phyloP scores from a whole-genome alignment of 2,797 vertebrate genomes.

The Eulemur mongoz region DNA sequence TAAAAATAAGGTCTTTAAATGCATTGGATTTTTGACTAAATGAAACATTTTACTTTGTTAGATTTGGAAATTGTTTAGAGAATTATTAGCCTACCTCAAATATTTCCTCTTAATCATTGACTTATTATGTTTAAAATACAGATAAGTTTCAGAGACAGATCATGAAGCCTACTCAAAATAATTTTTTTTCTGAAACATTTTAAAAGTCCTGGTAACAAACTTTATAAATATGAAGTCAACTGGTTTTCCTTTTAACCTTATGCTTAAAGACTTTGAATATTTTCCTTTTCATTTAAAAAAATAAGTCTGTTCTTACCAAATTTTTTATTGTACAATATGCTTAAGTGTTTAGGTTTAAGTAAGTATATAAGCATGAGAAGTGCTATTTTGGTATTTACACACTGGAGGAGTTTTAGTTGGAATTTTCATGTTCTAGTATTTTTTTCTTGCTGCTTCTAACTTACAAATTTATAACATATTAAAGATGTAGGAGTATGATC shows the following conservation, averaged over 20 bases:
- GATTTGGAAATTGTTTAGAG: not conserved
- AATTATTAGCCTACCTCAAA: not conserved
- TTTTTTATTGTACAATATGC: not conserved
- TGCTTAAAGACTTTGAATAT: not conserved
- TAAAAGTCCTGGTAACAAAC: not conserved
- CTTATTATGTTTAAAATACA: not conserved
- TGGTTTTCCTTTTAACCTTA: not conserved
- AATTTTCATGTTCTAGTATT: not conserved
- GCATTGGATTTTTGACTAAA: not conserved
- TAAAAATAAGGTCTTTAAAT: not conserved
- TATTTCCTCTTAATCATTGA: not conserved
- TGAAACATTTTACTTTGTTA: not conserved
- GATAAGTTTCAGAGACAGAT: not conserved
- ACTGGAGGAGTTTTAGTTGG: not conserved
- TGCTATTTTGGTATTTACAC: not conserved
- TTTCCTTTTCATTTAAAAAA: not conserved
- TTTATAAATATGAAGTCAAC: not conserved
- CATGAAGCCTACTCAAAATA: not conserved
- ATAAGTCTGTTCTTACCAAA: not conserved
- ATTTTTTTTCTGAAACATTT: not conserved
- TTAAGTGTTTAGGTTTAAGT: not conserved
- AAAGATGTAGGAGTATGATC: not conserved
- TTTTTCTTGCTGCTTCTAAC: not conserved
- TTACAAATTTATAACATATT: not conserved
- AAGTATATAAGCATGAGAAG: not conserved